Evolutionary conservation across 2,113 vertebrate genomes (phyloP), one percentile per base, ranked within the genome.

Genomic region (Pseudopipra pipra): DNA sequence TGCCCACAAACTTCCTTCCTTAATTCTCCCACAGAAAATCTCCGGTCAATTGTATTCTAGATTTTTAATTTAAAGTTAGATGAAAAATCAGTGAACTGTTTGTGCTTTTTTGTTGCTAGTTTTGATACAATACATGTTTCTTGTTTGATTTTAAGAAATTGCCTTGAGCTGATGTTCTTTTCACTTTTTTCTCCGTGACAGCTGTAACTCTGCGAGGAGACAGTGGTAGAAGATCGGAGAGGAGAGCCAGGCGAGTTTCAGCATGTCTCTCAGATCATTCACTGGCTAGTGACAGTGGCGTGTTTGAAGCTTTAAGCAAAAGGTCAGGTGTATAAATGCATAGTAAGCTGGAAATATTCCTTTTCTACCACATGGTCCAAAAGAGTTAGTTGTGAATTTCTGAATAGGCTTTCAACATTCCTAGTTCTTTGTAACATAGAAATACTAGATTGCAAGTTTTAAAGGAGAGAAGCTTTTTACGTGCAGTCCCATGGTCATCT

Each of bases 281-380:
- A 37, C 98, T 99, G 92, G 99, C 99, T 91, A 99, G 99, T 14
- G 99, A 99, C 97, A 99, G 99, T 47, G 99, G 99, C 7, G 99
- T 99, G 49, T 99, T 99, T 95, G 99, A 99, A 97, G 99, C 99
- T 93, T 99, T 99, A 98, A 98, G 98, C 96, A 98, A 98, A 97
- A 99, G 99, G 99, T 99, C 97, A 83, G 93, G 96, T 91, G 95
- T 91, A 93, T 55, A 83, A 80, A 84, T 94, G 89, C 76, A 15
- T 61, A 91, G 55, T 95, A 96, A 96, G 41, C 85, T 91, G 93
- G 97, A 97, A 97, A 87, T 97, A 82, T 59, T 90, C 95, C 91
- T 94, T 44, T 96, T 96, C 77, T 93, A 47, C 78, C 58, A 75
- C 85, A 49, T 0, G 2, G 37, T 70, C 66, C 47, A 13, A 93